A percentile compares a stretch with the other conserved stretches of the same genome.
phyloP scores from a whole-genome alignment of 2,113 vertebrate genomes.

The Notothenia coriiceps region DNA sequence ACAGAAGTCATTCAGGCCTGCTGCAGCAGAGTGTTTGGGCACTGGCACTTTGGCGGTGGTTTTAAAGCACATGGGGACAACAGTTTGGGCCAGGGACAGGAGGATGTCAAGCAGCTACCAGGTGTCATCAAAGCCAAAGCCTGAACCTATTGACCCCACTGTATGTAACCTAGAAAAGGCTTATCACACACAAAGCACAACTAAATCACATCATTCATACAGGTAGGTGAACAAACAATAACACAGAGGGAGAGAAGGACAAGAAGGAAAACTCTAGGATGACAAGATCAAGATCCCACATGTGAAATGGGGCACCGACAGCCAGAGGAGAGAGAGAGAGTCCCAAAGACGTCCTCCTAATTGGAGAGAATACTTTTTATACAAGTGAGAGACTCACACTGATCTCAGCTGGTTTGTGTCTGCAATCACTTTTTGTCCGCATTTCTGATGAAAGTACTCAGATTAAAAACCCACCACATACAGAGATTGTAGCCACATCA shows the following conservation, averaged over 20 bases:
- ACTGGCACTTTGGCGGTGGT: too few species aligned
- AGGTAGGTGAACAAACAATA: not conserved
- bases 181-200: not conserved
- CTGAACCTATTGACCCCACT: not conserved
- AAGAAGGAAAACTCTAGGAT: not conserved
- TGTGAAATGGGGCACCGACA: not conserved
- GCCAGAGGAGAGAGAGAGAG: not conserved
- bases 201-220: not conserved
- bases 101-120: not conserved
- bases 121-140: not conserved
- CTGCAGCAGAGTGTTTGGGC: too few species aligned
- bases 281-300: slow-evolving; percentile 2
- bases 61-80: too few species aligned
- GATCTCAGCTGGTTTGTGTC: slow-evolving; percentile 22
- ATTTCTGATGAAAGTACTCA: slow-evolving; percentile 35
- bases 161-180: not conserved
- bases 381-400: slow-evolving; percentile 27
- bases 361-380: slow-evolving; percentile 28
- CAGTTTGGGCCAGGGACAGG: too few species aligned
- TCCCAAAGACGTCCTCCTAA: not conserved
- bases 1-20: too few species aligned
- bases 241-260: not conserved
- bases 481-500: slow-evolving; percentile 32
- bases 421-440: slow-evolving; percentile 31
- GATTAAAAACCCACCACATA: slow-evolving; percentile 44